Evolutionary conservation across 2,113 vertebrate species (phyloP).

Genomic region (Bubo blakistoni): DNA sequence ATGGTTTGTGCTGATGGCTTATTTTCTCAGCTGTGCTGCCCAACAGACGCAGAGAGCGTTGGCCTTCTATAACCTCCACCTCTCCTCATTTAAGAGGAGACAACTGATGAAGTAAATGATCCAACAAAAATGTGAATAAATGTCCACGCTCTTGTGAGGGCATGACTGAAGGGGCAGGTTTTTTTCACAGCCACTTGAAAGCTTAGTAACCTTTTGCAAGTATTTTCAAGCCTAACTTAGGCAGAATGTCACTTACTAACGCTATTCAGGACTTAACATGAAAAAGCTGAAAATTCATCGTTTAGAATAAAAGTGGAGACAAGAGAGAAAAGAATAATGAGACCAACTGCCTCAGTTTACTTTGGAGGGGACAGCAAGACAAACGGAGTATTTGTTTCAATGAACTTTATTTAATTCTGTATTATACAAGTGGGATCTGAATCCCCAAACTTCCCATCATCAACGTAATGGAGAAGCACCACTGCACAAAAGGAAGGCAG

Average conservation of each 20-base stretch:
- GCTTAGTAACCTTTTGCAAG: neutral
- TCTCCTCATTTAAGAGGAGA: neutral
- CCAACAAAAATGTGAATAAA: neutral
- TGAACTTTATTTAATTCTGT: constrained; percentile 59
- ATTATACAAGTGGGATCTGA: constrained; percentile 58
- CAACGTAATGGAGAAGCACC: constrained; percentile 27
- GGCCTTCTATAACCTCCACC: neutral
- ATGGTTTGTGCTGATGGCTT: neutral
- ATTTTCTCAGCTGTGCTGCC: neutral
- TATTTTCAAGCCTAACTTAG: neutral
- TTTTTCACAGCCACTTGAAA: neutral
- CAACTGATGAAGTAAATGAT: neutral
- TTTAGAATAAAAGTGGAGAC: neutral
- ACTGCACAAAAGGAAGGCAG: constrained; percentile 27
- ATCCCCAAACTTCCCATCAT: constrained; percentile 44
- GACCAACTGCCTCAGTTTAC: neutral
- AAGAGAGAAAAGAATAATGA: neutral
- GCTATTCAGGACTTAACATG: neutral
- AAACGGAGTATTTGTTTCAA: neutral
- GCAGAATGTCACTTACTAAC: neutral
- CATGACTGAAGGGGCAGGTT: neutral
- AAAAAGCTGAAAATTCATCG: neutral
- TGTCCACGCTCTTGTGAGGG: neutral
- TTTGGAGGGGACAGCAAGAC: neutral
- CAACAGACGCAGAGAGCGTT: neutral